phyloP scores from a whole-genome alignment of 2,797 vertebrate genomes.

The Garrulus glandarius region DNA sequence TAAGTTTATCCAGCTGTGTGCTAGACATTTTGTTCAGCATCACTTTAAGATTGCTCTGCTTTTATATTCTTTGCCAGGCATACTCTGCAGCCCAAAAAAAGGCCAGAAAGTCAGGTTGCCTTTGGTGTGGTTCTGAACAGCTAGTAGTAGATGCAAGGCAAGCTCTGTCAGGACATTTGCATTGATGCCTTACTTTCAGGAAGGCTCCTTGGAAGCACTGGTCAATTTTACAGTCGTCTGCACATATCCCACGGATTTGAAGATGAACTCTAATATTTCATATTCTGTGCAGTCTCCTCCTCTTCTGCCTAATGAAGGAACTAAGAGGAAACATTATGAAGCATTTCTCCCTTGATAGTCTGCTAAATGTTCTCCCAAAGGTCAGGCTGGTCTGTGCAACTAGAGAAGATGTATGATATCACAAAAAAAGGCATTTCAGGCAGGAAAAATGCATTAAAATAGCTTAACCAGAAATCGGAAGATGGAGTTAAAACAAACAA shows the following conservation, averaged over 20 bases:
- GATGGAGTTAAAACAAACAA: not conserved
- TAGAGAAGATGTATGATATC: not conserved
- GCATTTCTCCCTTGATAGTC: not conserved
- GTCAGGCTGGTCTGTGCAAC: not conserved
- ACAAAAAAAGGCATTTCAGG: not conserved
- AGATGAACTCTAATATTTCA: not conserved
- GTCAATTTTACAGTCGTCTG: not conserved
- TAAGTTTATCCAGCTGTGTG: not conserved
- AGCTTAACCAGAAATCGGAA: not conserved
- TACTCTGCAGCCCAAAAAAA: not conserved
- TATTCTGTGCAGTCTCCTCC: not conserved
- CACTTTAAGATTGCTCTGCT: not conserved
- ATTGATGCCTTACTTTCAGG: not conserved
- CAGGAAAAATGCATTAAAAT: not conserved
- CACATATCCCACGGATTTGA: not conserved
- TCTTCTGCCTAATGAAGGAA: not conserved
- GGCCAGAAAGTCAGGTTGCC: not conserved
- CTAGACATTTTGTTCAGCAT: not conserved
- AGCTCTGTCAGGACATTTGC: not conserved
- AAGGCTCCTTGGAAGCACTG: not conserved
- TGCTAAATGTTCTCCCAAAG: not conserved
- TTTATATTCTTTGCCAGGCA: not conserved
- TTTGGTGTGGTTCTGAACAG: not conserved
- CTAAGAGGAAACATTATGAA: not conserved
- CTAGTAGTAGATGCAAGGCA: not conserved